Percentiles rank a stretch among this genome's conserved stretches.
Evolutionary conservation across 2,888 invertebrate species (phyloP).

Genomic region (Cinara cedri): DNA sequence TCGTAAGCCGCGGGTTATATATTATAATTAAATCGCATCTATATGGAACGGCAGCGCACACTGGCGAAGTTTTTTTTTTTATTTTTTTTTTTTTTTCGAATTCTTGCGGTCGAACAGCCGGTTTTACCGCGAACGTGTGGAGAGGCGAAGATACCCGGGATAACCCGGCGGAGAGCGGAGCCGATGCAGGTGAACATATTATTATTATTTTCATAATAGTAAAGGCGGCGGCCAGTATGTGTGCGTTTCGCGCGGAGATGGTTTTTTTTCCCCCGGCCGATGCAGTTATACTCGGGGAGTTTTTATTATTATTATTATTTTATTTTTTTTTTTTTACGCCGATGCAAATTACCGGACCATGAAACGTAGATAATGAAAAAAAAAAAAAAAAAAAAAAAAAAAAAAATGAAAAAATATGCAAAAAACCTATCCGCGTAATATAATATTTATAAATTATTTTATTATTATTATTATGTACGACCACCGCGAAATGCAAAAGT

Average conservation of each 20-base stretch:
- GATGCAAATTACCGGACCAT: constrained; percentile 55
- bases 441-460: not conserved
- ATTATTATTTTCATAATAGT: no score
- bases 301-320: no score
- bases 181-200: not conserved
- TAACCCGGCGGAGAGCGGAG: not conserved
- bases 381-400: no score
- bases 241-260: constrained; percentile 28
- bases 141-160: not conserved
- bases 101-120: not conserved
- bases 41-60: not conserved
- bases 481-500: not conserved
- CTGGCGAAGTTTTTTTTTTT: no score
- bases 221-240: constrained; percentile 32
- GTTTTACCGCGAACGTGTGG: not conserved
- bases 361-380: constrained; percentile 38
- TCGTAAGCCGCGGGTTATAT: no score
- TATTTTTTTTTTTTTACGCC: constrained; percentile 3
- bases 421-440: not conserved
- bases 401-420: not conserved
- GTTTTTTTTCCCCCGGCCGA: not conserved
- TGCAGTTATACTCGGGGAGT: not conserved
- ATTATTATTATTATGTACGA: not conserved
- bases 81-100: not conserved
- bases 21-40: not conserved